These are phyloP conservation scores for Romanogobio albipinnatus DNA, from an alignment of 2,113 vertebrate genomes.

Conservation along the genomic window DNA sequence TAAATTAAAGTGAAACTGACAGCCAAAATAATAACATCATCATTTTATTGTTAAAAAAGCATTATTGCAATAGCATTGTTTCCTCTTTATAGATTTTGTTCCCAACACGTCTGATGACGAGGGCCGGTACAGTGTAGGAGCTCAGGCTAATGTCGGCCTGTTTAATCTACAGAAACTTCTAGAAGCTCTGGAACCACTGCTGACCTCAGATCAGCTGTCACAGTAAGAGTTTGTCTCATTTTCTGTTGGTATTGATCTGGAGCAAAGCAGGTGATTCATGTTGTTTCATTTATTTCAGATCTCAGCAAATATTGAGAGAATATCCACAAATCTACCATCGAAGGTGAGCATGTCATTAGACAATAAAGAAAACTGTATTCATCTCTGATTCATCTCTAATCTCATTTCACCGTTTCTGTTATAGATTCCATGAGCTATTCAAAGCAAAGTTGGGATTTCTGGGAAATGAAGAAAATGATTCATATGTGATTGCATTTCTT, in stretches of 20 bases:
- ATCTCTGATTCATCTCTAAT: not conserved
- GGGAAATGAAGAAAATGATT: slow-evolving; percentile 70
- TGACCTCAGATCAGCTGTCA: slow-evolving; percentile 74
- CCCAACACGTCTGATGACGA: slow-evolving; percentile 84
- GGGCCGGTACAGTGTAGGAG: slow-evolving; percentile 80
- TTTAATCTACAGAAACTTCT: slow-evolving; percentile 84
- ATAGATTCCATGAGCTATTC: slow-evolving; percentile 79
- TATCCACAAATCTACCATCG: slow-evolving; percentile 72
- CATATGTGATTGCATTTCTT: slow-evolving; percentile 76
- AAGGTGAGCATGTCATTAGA: slow-evolving; percentile 65
- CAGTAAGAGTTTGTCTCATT: slow-evolving; percentile 71
- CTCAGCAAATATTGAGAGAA: slow-evolving; percentile 69
- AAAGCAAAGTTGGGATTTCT: slow-evolving; percentile 81
- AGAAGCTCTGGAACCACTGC: slow-evolving; percentile 75
- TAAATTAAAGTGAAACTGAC: not conserved
- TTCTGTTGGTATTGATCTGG: slow-evolving; percentile 24
- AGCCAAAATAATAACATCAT: too few relatives aligned
- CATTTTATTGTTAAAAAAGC: too few relatives aligned
- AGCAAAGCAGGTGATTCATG: not conserved
- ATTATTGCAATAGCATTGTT: not conserved
- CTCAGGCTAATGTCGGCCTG: slow-evolving; percentile 76
- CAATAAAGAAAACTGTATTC: not conserved
- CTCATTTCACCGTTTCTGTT: not conserved
- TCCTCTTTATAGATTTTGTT: slow-evolving; percentile 78
- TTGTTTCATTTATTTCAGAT: slow-evolving; percentile 64